These are phyloP conservation scores for Agrochola circellaris DNA, from an alignment of 2,888 invertebrate species.

Conservation along the genomic window DNA sequence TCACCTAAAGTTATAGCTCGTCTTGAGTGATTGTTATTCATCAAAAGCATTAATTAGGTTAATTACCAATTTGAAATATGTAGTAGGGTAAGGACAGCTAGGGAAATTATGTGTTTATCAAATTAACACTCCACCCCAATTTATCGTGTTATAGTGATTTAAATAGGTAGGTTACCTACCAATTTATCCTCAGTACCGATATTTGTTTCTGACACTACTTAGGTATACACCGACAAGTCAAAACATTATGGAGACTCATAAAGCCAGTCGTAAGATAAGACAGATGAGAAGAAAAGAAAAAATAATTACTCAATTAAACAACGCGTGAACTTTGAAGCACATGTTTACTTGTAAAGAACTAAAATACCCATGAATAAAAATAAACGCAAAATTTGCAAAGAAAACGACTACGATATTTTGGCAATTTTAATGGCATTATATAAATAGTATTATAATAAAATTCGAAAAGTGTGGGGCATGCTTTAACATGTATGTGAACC, in stretches of 20 bases:
- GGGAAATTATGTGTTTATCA: no score
- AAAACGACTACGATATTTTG: neutral
- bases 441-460: neutral
- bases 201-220: no score
- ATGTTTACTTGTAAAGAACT: neutral
- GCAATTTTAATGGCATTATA: neutral
- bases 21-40: neutral
- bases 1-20: neutral
- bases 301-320: neutral
- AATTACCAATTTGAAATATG: no score
- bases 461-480: neutral
- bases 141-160: no score
- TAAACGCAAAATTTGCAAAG: neutral
- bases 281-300: no score
- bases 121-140: no score
- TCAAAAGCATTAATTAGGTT: no score
- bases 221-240: neutral
- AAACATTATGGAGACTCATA: neutral
- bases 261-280: neutral
- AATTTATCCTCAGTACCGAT: no score
- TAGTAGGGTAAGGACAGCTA: no score
- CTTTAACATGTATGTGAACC: neutral
- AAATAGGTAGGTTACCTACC: no score
- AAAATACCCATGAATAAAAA: neutral
- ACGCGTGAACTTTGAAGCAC: neutral